Conservation (phyloP, 2,113 vertebrate species). For the Planiliza haematocheilus region DNA sequence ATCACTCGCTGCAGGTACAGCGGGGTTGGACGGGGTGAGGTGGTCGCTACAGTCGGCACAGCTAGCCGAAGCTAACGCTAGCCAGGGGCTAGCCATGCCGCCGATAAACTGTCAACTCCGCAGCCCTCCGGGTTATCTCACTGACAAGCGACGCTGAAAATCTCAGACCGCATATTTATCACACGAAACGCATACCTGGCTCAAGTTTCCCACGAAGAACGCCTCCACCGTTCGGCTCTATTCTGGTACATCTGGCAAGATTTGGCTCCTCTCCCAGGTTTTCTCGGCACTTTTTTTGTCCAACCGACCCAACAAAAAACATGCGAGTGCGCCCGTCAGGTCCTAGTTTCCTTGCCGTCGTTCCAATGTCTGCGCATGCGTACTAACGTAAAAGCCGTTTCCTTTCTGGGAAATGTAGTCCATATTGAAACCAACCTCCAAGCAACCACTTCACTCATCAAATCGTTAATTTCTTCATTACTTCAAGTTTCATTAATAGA, state of each 20-base stretch:
- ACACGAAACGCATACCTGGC: conserved; percentile 49
- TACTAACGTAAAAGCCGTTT: accelerated
- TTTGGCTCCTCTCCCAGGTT: conserved; percentile 47
- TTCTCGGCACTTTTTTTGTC: conserved; percentile 58
- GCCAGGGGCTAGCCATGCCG: conserved; percentile 49
- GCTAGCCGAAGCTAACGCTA: conserved; percentile 61
- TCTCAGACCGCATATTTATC: background rate
- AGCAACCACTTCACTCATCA: too few species aligned
- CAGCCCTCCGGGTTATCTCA: conserved; percentile 9
- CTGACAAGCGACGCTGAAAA: background rate
- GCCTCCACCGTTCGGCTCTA: background rate
- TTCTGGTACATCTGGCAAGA: conserved; percentile 26
- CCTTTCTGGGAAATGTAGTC: conserved; percentile 47
- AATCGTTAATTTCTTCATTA: too few species aligned
- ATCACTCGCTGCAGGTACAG: background rate
- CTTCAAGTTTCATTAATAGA: too few species aligned
- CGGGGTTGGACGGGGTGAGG: background rate
- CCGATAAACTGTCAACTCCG: conserved; percentile 52
- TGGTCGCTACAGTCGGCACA: background rate
- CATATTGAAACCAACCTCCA: too few species aligned
- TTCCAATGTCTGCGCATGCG: conserved; percentile 32
- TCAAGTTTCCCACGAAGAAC: background rate
- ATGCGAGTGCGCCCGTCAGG: conserved; percentile 5
- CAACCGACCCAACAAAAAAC: conserved; percentile 45
- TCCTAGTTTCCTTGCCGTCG: conserved; percentile 57